phyloP scores from a whole-genome alignment of 2,888 invertebrate species.

The Cloeon dipterum region DNA sequence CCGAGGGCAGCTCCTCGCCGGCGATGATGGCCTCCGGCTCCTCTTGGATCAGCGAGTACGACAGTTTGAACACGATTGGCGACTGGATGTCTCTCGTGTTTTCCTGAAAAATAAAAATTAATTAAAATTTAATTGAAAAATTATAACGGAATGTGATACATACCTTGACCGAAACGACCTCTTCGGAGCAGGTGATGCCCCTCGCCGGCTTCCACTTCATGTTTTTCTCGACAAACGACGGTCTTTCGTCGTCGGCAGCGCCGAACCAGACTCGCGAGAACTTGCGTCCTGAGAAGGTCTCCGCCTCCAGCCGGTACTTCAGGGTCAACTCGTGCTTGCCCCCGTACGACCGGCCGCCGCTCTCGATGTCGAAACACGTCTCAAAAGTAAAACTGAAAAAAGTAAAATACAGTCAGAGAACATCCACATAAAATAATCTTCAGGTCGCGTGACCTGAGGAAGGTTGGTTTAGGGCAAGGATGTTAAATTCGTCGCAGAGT shows the following conservation, averaged over 20 bases:
- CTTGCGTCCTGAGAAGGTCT: conserved; percentile 51
- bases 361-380: conserved; percentile 59
- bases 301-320: conserved; percentile 58
- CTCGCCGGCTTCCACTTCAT: conserved; percentile 13
- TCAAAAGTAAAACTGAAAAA: conserved; percentile 45
- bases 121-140: conserved; percentile 1
- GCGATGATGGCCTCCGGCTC: conserved; percentile 28
- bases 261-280: conserved; percentile 64
- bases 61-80: conserved; percentile 65
- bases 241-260: conserved; percentile 12
- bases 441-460: too few species aligned
- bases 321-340: conserved; percentile 23
- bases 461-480: too few species aligned
- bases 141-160: too few species aligned
- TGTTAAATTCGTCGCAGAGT: too few species aligned
- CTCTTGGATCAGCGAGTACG: conserved; percentile 54
- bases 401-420: conserved; percentile 6
- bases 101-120: conserved; percentile 32
- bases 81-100: conserved; percentile 72
- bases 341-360: conserved; percentile 22
- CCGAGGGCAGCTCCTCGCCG: conserved; percentile 34
- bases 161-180: conserved; percentile 61
- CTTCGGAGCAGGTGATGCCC: conserved; percentile 34
- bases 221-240: conserved; percentile 11
- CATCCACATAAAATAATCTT: too few species aligned